Conservation (phyloP, 2,113 vertebrate genomes). For the Todiramphus saurophagus region DNA sequence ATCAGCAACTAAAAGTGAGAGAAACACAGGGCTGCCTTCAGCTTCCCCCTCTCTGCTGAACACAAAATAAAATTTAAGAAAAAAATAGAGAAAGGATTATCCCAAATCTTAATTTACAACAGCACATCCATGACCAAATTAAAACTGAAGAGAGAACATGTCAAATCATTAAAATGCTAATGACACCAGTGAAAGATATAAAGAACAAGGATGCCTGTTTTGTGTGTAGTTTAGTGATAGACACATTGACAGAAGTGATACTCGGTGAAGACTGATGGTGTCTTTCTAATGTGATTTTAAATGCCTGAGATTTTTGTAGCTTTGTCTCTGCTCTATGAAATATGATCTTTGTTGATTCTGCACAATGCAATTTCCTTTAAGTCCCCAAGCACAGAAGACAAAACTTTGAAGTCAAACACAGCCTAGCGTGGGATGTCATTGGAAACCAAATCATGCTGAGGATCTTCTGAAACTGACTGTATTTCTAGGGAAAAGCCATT, state of each 20-base stretch:
- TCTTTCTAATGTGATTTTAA: background rate
- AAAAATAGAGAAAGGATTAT: background rate
- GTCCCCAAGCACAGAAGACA: background rate
- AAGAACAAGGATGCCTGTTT: background rate
- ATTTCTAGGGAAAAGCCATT: background rate
- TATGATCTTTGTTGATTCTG: background rate
- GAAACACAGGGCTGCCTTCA: background rate
- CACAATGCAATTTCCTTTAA: background rate
- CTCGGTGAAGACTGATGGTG: background rate
- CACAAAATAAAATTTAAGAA: background rate
- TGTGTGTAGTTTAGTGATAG: background rate
- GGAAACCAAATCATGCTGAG: background rate
- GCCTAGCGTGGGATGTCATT: no score
- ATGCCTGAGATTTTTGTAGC: background rate
- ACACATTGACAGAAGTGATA: background rate
- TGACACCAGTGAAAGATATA: background rate
- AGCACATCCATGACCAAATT: background rate
- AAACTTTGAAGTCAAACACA: background rate
- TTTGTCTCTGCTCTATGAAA: background rate
- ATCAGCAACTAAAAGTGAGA: background rate
- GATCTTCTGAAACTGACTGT: background rate
- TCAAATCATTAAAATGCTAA: conserved; percentile 6
- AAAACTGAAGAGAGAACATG: background rate
- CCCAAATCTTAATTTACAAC: background rate
- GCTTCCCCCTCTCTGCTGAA: background rate